Evolutionary conservation across 2,113 vertebrate species (phyloP), one percentile per base, ranked within the genome.

Genomic region (Aramus guarauna): DNA sequence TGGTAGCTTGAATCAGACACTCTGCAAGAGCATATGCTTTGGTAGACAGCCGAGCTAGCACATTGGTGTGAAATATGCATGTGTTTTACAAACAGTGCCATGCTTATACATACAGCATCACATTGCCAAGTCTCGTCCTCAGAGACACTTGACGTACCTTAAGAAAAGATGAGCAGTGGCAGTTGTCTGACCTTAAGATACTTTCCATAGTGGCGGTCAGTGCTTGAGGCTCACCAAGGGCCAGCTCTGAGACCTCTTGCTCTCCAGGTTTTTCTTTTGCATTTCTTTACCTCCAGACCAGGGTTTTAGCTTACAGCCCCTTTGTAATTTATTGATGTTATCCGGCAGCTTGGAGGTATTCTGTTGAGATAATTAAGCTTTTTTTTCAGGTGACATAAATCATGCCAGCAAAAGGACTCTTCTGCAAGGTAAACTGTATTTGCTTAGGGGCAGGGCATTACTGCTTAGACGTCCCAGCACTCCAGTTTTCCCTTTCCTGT

Each of bases 321-420:
- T 90, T 50, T 85, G 74, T 90, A 72, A 85, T 78, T 90, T 73
- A 90, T 85, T 85, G 56, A 84, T 92, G 81, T 26, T 85, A 67
- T 71, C 52, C 55, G 78, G 58, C 62, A 95, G 45, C 88, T 68
- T 68, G 34, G 32, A 81, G 55, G 30, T 71, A 48, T 68, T 95
- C 53, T 92, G 14, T 30, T 66, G 48, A 20, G 43, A 91, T 88
- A 88, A 79, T 79, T 72, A 89, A 82, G 41, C 41, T 76, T 24
- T 48, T 60, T 93, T 82, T 77, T 95, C 74, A 50, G 48, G 62
- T 88, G 48, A 64, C 34, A 66, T 82, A 94, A 87, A 89, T 96
- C 80, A 78, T 90, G 76, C 58, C 77, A 82, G 60, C 11, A 36
- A 89, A 78, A 53, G 48, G 43, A 67, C 37, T 71, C 24, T 77